These are phyloP conservation scores for Blastomussa wellsi DNA, from an alignment of 92 coral and sea anemone genomes.

Conservation along the genomic window DNA sequence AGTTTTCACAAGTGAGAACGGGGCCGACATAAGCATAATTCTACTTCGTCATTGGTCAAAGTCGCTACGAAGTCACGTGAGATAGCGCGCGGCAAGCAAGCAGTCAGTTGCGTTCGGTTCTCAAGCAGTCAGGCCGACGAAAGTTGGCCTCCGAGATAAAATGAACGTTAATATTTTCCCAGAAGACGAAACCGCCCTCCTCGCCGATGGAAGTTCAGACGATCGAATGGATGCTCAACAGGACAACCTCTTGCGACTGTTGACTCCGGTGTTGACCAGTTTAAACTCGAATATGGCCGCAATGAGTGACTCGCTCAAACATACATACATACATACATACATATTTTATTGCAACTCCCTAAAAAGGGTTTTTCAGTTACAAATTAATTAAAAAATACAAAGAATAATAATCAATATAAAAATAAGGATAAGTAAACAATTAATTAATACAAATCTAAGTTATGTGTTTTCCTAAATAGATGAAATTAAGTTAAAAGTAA, in stretches of 20 bases:
- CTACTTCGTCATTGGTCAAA: constrained; percentile 26
- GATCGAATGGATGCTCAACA: not conserved
- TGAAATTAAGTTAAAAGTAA: too few relatives aligned
- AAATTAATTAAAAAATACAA: too few relatives aligned
- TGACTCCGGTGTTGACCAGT: not conserved
- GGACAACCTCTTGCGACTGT: not conserved
- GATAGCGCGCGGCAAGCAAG: constrained; percentile 37
- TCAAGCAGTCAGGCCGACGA: constrained; percentile 40
- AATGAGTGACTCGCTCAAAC: constrained; percentile 9
- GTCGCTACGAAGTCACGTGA: constrained; percentile 18
- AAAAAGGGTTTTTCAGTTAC: too few relatives aligned
- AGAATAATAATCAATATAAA: too few relatives aligned
- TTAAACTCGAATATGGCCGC: constrained; percentile 3
- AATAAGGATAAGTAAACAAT: too few relatives aligned
- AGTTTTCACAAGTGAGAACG: too few relatives aligned
- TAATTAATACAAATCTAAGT: too few relatives aligned
- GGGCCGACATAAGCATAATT: too few relatives aligned
- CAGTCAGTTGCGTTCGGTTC: constrained; percentile 47
- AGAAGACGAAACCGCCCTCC: constrained; percentile 6
- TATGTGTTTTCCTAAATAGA: too few relatives aligned
- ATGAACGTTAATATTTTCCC: not conserved
- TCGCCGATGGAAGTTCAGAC: not conserved
- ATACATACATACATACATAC: too few relatives aligned
- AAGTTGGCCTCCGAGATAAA: constrained; percentile 16
- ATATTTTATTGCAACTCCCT: too few relatives aligned